Evolutionary conservation across 2,797 vertebrate species (phyloP).

Genomic region (Potorous gilbertii): DNA sequence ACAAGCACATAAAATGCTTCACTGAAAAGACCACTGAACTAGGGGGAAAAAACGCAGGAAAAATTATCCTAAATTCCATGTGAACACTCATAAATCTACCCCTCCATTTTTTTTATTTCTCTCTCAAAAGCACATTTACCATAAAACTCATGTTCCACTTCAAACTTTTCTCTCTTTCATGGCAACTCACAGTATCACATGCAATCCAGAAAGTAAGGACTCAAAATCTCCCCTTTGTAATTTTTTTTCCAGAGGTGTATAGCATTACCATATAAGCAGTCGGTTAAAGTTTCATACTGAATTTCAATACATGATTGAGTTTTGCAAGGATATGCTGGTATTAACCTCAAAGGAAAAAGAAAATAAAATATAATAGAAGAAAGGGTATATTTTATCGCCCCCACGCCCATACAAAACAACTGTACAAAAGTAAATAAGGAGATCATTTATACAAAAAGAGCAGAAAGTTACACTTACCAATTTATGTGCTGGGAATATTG

Average conservation of each 20-base stretch:
- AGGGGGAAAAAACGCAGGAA: conserved; percentile 83
- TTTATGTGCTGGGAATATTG: neutral
- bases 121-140: conserved; percentile 71
- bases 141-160: conserved; percentile 71
- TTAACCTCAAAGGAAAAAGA: conserved; percentile 73
- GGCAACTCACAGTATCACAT: conserved; percentile 62
- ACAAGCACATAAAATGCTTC: conserved; percentile 86
- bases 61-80: conserved; percentile 84
- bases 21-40: conserved; percentile 84
- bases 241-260: conserved; percentile 36
- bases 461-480: neutral
- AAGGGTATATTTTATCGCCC: neutral
- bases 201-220: conserved; percentile 63
- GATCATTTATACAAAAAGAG: neutral
- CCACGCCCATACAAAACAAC: neutral
- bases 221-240: conserved; percentile 58
- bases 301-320: conserved; percentile 55
- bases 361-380: conserved; percentile 73
- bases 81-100: conserved; percentile 83
- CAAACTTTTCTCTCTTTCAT: conserved; percentile 69
- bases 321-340: conserved; percentile 66
- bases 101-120: conserved; percentile 36
- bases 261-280: conserved; percentile 30
- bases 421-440: conserved; percentile 17
- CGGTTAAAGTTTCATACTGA: conserved; percentile 34